Evolutionary conservation across 2,888 invertebrate genomes (phyloP), one percentile per base, ranked within the genome.

Genomic region (Callyntrura guangdongensis): DNA sequence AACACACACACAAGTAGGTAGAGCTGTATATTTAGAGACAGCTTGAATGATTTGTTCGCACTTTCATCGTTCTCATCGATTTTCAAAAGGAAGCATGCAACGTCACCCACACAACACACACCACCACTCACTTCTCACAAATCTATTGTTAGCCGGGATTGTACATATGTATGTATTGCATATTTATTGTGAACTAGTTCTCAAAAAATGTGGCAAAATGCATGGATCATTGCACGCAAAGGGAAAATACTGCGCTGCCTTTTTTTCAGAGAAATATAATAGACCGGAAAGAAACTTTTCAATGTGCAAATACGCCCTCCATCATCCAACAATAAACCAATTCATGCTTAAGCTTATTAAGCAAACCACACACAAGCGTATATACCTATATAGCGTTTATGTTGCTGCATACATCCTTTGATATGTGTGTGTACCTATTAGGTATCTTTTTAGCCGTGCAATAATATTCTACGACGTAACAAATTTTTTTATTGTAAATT

Each of bases 261-360:
- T 86, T 27, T n/a, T 74, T n/a, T 11, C 64, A 49, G 77, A 20
- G 49, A 49, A 69, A 11, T 14, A 74, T 74, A 74, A 59, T 61
- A 86, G 86, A 86, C 82, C 72, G 81, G 72, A 88, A 88, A 69
- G 67, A 82, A 67, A 25, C 79, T 77, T 36, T 53, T 82, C 59
- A 82, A 82, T 72, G 81, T 88, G 82, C 72, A 59, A 88, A 88
- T 88, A 88, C 88, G 82, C 88, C 88, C 22, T 22, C 79, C 27
- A 20, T 36, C 36, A 11, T 45, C 9, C 11, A 64, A 20, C 36
- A 36, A 74, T 20, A 79, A 79, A 72, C 22, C 27, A 56, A 45
- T 47, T 17, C 47, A 64, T 83, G 49, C 56, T 12, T 20, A 61
- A 14, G 11, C 22, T 20, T 27, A 45, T 5, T 47, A 36, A 8